Conservation (phyloP, 2,113 vertebrate species). For the Sinocyclocheilus maitianheensis region DNA sequence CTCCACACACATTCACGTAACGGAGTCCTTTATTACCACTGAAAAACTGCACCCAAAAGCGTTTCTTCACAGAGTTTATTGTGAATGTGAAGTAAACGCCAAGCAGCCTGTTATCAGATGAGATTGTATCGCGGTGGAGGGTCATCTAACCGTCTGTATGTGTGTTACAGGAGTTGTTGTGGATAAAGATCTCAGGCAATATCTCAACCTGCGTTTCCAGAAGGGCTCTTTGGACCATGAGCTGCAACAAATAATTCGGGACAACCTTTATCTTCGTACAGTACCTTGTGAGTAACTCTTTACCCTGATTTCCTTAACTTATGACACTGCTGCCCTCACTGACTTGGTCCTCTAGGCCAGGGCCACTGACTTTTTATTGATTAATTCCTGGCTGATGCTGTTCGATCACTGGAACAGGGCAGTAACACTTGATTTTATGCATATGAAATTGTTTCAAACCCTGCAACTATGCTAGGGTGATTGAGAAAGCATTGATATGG, state of each 20-base stretch:
- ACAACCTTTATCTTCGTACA: slow-evolving; percentile 99
- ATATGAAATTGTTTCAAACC: neutral
- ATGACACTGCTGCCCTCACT: neutral
- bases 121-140: neutral
- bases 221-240: slow-evolving; percentile 98
- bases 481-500: neutral
- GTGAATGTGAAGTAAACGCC: slow-evolving; percentile 2
- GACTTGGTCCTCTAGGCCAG: neutral
- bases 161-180: slow-evolving; percentile 88
- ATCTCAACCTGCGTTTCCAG: slow-evolving; percentile 99
- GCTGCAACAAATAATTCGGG: slow-evolving; percentile 98
- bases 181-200: slow-evolving; percentile 97
- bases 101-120: slow-evolving; percentile 26
- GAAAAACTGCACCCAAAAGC: slow-evolving; percentile 24
- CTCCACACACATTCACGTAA: neutral
- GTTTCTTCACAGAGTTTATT: slow-evolving; percentile 21
- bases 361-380: neutral
- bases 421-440: neutral
- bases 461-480: neutral
- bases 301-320: neutral
- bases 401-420: neutral
- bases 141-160: slow-evolving; percentile 20
- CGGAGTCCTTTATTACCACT: slow-evolving; percentile 12
- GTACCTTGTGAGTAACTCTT: slow-evolving; percentile 88
- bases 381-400: neutral